Evolutionary conservation across 2,888 invertebrate species (phyloP), one percentile per base, ranked within the genome.

Genomic region (Orthonychiurus folsomi): DNA sequence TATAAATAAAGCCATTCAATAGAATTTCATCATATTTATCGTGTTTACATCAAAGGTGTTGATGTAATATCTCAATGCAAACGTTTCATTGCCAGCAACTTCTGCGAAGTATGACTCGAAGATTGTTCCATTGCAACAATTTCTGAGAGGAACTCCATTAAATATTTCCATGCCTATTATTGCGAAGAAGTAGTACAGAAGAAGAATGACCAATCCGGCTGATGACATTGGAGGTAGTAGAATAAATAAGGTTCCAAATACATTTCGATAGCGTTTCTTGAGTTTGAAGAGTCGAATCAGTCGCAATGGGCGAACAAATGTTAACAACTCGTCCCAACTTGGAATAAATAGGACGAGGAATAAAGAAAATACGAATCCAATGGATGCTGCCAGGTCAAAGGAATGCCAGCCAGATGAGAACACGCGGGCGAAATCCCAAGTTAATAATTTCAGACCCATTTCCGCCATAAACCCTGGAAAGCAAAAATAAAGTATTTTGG

Each of bases 91-190:
- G 27, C 83, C 82, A 28, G 57, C 59, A 75, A 86, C 85, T 27
- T 74, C 74, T 50, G 78, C 79, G 1, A 83, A 85, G 75, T 82
- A 87, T 0, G 69, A 62, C 50, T 72, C 69, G 5, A 72, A 59
- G 26, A 66, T 63, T 12, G 72, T 69, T 27, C 69, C 70, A 53
- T 70, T 72, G 80, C 92, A 92, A 78, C 91, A 92, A 76, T 91
- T 88, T 71, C 79, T 82, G 75, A 92, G 82, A 73, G 88, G 84
- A 71, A 85, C 83, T 0, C 82, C 81, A 1, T 88, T 83, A 77
- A 92, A 91, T 24, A 89, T 78, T 76, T 92, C 93, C 90, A 92
- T 92, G 59, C 90, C 92, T 74, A 92, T 84, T 70, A 93, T 88
- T 2, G 90, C 89, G 79, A 90, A 92, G 80, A 88, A 89, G 77